These are phyloP conservation scores for Myripristis murdjan DNA, from an alignment of 2,797 vertebrate species.

Conservation along the genomic window DNA sequence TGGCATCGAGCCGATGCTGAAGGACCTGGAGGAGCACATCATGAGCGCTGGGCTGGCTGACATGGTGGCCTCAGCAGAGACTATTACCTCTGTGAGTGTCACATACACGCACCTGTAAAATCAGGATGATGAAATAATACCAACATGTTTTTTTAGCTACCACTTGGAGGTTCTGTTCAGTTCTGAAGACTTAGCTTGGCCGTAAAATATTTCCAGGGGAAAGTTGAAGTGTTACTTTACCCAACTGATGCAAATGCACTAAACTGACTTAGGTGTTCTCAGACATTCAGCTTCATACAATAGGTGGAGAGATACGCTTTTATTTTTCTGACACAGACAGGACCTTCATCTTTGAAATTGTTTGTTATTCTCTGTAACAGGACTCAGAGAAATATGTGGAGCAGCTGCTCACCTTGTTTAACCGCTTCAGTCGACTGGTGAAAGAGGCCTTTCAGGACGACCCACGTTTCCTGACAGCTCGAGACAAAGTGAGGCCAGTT, in stretches of 20 bases:
- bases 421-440: slow-evolving; percentile 98
- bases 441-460: slow-evolving; percentile 99
- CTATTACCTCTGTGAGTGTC: slow-evolving; percentile 95
- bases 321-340: not conserved
- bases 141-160: too few relatives aligned
- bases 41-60: slow-evolving; percentile 97
- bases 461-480: slow-evolving; percentile 96
- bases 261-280: too few relatives aligned
- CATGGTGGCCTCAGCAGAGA: slow-evolving; percentile 98
- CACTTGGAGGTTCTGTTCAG: too few relatives aligned
- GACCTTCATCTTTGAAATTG: not conserved
- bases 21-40: slow-evolving; percentile 99
- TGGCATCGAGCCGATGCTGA: slow-evolving; percentile 98
- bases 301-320: not conserved
- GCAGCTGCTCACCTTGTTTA: slow-evolving; percentile 97
- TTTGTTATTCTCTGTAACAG: slow-evolving; percentile 80
- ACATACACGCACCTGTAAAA: not conserved
- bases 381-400: slow-evolving; percentile 99
- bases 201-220: too few relatives aligned
- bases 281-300: not conserved
- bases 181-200: too few relatives aligned
- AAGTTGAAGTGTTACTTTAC: too few relatives aligned
- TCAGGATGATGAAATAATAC: too few relatives aligned
- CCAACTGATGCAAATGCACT: too few relatives aligned
- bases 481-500: slow-evolving; percentile 92